phyloP scores from a whole-genome alignment of 2,797 vertebrate species.

The Selene dorsalis region DNA sequence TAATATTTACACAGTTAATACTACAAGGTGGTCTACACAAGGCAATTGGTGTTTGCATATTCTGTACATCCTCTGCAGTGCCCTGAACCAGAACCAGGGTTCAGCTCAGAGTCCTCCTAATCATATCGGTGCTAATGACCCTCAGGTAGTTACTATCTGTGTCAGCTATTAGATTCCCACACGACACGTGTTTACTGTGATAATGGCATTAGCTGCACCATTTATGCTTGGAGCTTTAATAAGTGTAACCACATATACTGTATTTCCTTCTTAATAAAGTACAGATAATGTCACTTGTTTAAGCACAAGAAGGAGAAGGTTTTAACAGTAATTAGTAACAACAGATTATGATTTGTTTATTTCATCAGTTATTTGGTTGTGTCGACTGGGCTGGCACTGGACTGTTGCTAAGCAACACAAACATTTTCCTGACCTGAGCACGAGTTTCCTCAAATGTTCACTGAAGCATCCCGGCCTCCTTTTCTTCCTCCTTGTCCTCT shows the following conservation, averaged over 20 bases:
- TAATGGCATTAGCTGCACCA: background rate
- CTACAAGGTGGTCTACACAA: conserved; percentile 11
- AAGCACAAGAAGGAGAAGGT: too few species aligned
- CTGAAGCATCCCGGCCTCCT: too few species aligned
- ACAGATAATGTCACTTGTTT: too few species aligned
- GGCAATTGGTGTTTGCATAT: conserved; percentile 6
- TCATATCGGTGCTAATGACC: background rate
- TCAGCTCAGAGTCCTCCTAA: background rate
- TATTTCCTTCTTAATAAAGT: background rate
- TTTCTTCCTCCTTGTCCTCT: background rate
- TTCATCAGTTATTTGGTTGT: too few species aligned
- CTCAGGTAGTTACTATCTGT: background rate
- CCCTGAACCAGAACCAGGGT: background rate
- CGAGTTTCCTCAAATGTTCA: too few species aligned
- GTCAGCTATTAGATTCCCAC: background rate
- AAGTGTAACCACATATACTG: too few species aligned
- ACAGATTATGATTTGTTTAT: too few species aligned
- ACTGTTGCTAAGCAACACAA: too few species aligned
- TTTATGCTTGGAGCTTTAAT: too few species aligned
- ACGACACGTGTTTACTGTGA: background rate
- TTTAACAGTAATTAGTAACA: too few species aligned
- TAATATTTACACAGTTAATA: conserved; percentile 26
- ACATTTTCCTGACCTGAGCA: too few species aligned
- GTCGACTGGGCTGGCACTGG: too few species aligned
- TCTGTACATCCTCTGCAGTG: conserved; percentile 1